Conservation (phyloP, 2,888 invertebrate genomes). For the Drosophila tripunctata region DNA sequence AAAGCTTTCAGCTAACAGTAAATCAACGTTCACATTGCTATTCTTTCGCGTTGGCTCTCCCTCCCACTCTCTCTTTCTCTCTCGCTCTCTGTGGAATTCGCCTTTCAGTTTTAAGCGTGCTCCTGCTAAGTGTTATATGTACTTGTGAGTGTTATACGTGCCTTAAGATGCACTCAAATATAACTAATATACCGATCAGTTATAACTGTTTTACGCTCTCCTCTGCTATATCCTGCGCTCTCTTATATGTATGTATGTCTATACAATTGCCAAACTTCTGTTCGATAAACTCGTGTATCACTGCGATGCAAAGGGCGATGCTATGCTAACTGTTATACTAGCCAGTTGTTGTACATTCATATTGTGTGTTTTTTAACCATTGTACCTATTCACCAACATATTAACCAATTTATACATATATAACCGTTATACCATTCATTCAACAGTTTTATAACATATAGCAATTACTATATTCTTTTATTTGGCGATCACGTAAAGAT, state of each 20-base stretch:
- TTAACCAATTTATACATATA: conserved; percentile 11
- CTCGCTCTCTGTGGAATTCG: not conserved
- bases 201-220: not conserved
- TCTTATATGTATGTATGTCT: conserved; percentile 2
- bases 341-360: conserved; percentile 41
- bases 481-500: conserved; percentile 7
- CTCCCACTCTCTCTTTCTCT: not conserved
- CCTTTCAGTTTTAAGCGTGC: conserved; percentile 1
- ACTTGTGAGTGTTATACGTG: conserved; percentile 1
- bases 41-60: not conserved
- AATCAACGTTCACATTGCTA: not conserved
- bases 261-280: conserved; percentile 5
- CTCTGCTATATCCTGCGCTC: not conserved
- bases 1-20: not conserved
- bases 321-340: conserved; percentile 62
- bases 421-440: conserved; percentile 24
- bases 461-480: conserved; percentile 9
- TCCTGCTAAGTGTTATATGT: not conserved
- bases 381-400: conserved; percentile 21
- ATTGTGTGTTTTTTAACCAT: conserved; percentile 45
- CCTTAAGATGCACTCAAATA: conserved; percentile 15
- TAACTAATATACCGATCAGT: conserved; percentile 6
- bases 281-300: conserved; percentile 7
- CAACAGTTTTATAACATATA: conserved; percentile 17
- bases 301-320: conserved; percentile 44